A percentile compares a stretch with the other conserved stretches of the same genome.
Evolutionary conservation across 2,113 vertebrate genomes (phyloP).

Genomic region (Elachura formosa): DNA sequence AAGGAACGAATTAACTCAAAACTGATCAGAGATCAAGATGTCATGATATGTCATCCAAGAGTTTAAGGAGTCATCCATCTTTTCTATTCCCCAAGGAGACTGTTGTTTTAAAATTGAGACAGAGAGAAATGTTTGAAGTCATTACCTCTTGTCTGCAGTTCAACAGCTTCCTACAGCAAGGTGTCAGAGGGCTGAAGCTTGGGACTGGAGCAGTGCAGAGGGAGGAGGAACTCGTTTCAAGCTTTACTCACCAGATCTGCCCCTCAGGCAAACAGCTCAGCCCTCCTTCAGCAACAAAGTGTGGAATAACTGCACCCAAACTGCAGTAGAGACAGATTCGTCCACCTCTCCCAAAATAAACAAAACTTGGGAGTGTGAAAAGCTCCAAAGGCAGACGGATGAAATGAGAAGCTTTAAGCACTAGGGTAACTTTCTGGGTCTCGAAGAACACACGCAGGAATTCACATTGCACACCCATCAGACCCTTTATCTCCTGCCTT

Average conservation of each 20-base stretch:
- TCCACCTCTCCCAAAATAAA: background rate
- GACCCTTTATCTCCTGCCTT: background rate
- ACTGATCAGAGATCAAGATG: background rate
- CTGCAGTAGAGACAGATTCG: background rate
- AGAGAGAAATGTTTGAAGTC: background rate
- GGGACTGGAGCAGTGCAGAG: fast-evolving
- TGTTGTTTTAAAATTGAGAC: background rate
- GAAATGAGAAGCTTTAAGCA: background rate
- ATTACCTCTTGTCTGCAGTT: background rate
- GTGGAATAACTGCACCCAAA: background rate
- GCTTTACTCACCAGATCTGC: background rate
- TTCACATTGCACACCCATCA: background rate
- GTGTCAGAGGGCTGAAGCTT: background rate
- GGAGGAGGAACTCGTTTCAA: background rate
- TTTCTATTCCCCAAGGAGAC: background rate
- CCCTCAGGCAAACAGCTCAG: background rate
- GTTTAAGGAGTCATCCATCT: background rate
- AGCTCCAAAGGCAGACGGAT: background rate
- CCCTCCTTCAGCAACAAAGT: background rate
- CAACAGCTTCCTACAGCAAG: background rate
- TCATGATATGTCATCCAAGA: background rate
- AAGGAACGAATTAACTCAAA: background rate
- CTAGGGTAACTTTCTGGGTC: background rate
- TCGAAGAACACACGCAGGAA: background rate
- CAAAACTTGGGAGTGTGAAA: fast-evolving